These are phyloP conservation scores for Tyrophagus putrescentiae DNA, from an alignment of 1,140 invertebrate genomes.

Conservation along the genomic window DNA sequence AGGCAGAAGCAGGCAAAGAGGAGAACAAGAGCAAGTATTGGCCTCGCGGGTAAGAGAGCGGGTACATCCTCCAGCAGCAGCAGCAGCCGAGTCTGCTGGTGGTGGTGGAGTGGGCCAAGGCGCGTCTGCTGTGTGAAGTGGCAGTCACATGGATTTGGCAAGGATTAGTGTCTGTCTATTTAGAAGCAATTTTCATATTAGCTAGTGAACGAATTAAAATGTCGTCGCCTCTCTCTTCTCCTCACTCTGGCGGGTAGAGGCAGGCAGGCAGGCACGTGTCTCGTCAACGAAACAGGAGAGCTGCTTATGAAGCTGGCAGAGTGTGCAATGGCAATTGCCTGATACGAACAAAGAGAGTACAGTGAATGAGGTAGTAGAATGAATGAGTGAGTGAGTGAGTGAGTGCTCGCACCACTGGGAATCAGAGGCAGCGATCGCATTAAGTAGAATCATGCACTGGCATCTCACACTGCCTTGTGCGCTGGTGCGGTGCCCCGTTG, in stretches of 20 bases:
- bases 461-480: background rate
- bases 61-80: too few relatives aligned
- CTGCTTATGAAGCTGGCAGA: constrained; percentile 5
- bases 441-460: constrained; percentile 15
- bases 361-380: too few relatives aligned
- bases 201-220: constrained; percentile 16
- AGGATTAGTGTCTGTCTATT: constrained; percentile 14
- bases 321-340: constrained; percentile 1
- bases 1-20: too few relatives aligned
- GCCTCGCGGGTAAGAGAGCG: too few relatives aligned
- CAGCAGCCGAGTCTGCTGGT: too few relatives aligned
- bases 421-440: constrained; percentile 10
- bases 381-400: too few relatives aligned
- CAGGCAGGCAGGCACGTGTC: too few relatives aligned
- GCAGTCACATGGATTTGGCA: constrained; percentile 15
- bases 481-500: background rate
- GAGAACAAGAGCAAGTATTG: too few relatives aligned
- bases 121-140: constrained; percentile 6
- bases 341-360: background rate
- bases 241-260: too few relatives aligned
- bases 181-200: constrained; percentile 16
- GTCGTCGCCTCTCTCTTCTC: constrained; percentile 6
- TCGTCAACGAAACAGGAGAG: background rate
- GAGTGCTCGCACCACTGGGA: constrained; percentile 5
- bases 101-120: background rate